Evolutionary conservation across 2,797 vertebrate species (phyloP).

Genomic region (Syncerus caffer): DNA sequence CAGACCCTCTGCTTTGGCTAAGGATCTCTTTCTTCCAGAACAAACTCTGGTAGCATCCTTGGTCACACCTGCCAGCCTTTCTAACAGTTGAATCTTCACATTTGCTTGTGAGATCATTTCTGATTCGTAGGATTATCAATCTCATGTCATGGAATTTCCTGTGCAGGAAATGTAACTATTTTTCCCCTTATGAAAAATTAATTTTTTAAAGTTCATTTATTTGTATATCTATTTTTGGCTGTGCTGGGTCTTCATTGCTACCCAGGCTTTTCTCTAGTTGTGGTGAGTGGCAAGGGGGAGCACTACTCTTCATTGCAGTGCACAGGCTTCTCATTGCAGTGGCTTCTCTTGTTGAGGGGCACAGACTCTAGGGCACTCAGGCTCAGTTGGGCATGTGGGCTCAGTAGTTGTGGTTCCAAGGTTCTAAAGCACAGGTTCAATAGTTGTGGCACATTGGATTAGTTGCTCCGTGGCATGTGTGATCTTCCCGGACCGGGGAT

Average conservation of each 20-base stretch:
- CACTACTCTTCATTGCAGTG: background rate
- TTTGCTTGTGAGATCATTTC: background rate
- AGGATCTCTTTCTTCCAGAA: background rate
- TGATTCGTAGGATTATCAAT: background rate
- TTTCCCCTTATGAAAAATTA: background rate
- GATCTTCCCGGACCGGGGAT: background rate
- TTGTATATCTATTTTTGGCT: background rate
- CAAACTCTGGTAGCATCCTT: background rate
- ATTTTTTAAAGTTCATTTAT: background rate
- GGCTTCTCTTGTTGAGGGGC: background rate
- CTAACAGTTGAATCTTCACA: background rate
- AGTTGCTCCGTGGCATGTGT: background rate
- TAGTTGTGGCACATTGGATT: background rate
- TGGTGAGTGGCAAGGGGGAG: rapidly evolving
- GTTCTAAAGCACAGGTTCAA: background rate
- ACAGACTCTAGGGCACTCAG: background rate
- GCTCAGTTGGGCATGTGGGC: background rate
- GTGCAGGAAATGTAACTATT: background rate
- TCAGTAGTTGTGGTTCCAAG: background rate
- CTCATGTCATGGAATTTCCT: background rate
- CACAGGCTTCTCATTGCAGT: background rate
- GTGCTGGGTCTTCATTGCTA: background rate
- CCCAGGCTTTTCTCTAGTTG: background rate
- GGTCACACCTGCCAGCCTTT: background rate
- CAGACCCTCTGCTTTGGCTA: background rate